phyloP scores from a whole-genome alignment of 1,140 invertebrate species.

The Matsumurasca onukii region DNA sequence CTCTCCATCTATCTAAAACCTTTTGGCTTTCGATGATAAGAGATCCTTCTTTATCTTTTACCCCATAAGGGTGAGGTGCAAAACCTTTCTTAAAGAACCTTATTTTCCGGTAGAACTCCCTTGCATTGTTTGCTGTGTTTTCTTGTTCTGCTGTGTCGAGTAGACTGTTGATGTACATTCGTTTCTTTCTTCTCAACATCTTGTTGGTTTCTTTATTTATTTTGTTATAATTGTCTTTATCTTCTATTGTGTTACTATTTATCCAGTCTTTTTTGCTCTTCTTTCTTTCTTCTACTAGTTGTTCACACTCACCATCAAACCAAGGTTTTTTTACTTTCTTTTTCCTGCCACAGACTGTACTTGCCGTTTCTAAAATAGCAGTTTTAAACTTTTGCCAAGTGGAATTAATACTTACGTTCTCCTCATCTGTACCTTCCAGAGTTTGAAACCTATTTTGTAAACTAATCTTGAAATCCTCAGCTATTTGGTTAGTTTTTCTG shows the following conservation, averaged over 20 bases:
- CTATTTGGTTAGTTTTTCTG: slow-evolving; percentile 3
- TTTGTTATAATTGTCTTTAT: slow-evolving; percentile 18
- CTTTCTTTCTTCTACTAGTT: slow-evolving; percentile 23
- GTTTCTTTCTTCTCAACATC: slow-evolving; percentile 35
- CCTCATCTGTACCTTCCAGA: neutral
- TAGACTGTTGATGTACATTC: slow-evolving; percentile 15
- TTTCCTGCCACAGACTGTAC: slow-evolving; percentile 12
- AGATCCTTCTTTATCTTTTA: neutral
- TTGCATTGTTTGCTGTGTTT: slow-evolving; percentile 1
- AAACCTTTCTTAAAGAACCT: slow-evolving; percentile 31
- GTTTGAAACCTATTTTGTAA: slow-evolving; percentile 3
- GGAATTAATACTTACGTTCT: neutral
- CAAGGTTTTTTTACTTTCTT: slow-evolving; percentile 28
- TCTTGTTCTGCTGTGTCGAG: slow-evolving; percentile 29
- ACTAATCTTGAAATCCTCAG: slow-evolving; percentile 6
- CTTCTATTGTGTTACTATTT: slow-evolving; percentile 8
- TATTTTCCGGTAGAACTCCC: slow-evolving; percentile 32
- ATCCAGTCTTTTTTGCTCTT: slow-evolving; percentile 8
- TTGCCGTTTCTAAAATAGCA: neutral
- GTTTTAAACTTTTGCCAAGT: slow-evolving; percentile 22
- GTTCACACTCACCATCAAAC: slow-evolving; percentile 34
- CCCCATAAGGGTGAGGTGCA: slow-evolving; percentile 22
- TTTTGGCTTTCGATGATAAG: neutral
- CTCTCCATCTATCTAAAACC: slow-evolving; percentile 12
- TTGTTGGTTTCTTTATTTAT: slow-evolving; percentile 26